phyloP scores from a whole-genome alignment of 2,888 invertebrate genomes.

The Ectobius pallidus region DNA sequence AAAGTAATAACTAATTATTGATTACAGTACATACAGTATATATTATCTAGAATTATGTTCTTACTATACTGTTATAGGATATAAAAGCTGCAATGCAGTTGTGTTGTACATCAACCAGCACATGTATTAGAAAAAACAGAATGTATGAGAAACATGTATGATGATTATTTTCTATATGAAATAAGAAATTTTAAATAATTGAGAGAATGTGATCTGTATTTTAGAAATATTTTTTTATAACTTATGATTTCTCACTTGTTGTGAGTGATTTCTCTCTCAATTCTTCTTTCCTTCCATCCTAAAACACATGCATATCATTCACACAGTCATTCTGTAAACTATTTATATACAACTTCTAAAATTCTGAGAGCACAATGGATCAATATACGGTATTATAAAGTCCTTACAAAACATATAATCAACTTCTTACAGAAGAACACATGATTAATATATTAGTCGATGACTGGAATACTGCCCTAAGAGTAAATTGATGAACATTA shows the following conservation, averaged over 20 bases:
- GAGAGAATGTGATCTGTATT: constrained; percentile 19
- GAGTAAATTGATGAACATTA: no score
- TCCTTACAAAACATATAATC: no score
- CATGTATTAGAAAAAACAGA: constrained; percentile 5
- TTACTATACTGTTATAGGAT: neutral
- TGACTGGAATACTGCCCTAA: no score
- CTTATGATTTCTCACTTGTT: neutral
- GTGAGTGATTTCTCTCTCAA: neutral
- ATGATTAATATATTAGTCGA: no score
- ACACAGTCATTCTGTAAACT: neutral
- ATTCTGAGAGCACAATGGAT: no score
- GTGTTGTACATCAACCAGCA: neutral
- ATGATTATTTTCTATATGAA: constrained; percentile 25
- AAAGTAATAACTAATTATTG: neutral
- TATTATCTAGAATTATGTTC: neutral
- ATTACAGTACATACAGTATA: neutral
- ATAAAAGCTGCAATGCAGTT: neutral
- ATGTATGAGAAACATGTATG: constrained; percentile 9
- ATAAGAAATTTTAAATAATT: constrained; percentile 21
- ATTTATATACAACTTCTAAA: no score
- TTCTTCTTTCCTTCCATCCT: neutral
- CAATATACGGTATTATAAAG: no score
- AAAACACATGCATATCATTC: neutral
- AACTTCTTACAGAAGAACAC: no score
- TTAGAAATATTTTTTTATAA: constrained; percentile 4